These are phyloP conservation scores for Spatula clypeata DNA, from an alignment of 2,797 vertebrate genomes.

Conservation along the genomic window DNA sequence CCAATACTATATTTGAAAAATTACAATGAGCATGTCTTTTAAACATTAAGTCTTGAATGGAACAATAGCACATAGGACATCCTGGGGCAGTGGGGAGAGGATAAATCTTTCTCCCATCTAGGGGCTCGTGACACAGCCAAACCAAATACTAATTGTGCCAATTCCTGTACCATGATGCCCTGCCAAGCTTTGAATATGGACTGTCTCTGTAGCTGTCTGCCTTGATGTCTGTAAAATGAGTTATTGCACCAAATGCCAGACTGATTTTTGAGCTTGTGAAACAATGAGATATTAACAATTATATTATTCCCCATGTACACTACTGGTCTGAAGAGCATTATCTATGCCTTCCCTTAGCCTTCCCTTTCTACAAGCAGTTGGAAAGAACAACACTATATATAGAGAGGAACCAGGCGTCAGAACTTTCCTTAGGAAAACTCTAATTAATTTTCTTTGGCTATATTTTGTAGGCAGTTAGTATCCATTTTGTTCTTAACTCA, in stretches of 20 bases:
- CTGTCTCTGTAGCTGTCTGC: not conserved
- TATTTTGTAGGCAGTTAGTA: not conserved
- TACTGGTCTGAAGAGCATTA: not conserved
- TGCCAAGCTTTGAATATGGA: constrained; percentile 9
- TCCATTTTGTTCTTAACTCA: not conserved
- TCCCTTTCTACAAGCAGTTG: not conserved
- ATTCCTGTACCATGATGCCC: not conserved
- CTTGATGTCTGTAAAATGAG: not conserved
- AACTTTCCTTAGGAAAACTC: not conserved
- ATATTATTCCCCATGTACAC: not conserved
- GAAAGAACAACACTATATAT: not conserved
- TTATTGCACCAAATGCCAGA: not conserved
- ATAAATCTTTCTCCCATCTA: not conserved
- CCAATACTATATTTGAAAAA: constrained; percentile 67
- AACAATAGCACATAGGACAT: constrained; percentile 8
- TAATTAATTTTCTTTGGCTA: not conserved
- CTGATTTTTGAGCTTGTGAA: not conserved
- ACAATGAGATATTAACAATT: not conserved
- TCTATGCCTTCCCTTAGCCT: not conserved
- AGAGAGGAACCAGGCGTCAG: not conserved
- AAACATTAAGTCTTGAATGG: constrained; percentile 4
- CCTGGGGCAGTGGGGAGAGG: not conserved
- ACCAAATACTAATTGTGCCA: constrained; percentile 39
- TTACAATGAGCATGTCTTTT: constrained; percentile 7
- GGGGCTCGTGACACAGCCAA: not conserved